Evolutionary conservation across 2,888 invertebrate genomes (phyloP).

Genomic region (Stenodera caucasica): DNA sequence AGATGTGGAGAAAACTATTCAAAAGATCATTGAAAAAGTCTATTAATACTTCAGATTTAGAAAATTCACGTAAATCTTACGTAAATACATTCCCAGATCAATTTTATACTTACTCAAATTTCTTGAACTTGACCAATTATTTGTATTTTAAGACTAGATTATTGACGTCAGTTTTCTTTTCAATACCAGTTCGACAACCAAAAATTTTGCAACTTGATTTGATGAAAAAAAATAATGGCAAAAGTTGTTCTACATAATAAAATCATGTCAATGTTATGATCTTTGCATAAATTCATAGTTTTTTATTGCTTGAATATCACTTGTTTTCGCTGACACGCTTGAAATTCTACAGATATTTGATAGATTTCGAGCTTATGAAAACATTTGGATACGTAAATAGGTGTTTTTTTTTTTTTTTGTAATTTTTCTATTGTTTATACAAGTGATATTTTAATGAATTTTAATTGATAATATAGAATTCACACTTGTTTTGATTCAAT

Average conservation of each 20-base stretch:
- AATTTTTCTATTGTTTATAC: too few species aligned
- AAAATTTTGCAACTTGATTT: background rate
- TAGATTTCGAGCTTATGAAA: too few species aligned
- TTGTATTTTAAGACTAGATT: background rate
- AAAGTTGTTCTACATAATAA: slow-evolving; percentile 1
- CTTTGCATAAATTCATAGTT: background rate
- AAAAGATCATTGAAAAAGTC: background rate
- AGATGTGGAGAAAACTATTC: too few species aligned
- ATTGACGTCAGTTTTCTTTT: background rate
- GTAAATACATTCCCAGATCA: background rate
- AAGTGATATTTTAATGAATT: too few species aligned
- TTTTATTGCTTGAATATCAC: background rate
- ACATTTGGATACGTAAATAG: too few species aligned
- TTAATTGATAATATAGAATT: too few species aligned
- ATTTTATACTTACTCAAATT: background rate
- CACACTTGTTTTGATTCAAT: background rate
- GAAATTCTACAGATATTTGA: too few species aligned
- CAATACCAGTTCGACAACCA: background rate
- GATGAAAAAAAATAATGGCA: background rate
- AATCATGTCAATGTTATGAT: background rate
- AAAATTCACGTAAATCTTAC: background rate
- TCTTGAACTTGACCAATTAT: background rate
- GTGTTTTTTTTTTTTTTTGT: too few species aligned
- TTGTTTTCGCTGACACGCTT: background rate
- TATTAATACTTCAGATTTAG: background rate